phyloP scores from a whole-genome alignment of 2,888 invertebrate genomes.

The Thumatha senex region DNA sequence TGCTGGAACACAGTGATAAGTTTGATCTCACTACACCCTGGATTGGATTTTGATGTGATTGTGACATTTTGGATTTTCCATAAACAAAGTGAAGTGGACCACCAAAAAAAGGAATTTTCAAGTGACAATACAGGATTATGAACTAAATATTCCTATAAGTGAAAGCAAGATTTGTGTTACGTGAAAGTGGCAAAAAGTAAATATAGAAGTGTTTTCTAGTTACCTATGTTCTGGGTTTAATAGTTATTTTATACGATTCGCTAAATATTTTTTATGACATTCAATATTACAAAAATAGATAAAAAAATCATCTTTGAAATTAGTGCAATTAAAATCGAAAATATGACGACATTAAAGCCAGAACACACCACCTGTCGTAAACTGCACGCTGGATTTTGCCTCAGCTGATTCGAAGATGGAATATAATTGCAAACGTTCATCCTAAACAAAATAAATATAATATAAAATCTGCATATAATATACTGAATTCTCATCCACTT shows the following conservation, averaged over 20 bases:
- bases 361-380: conserved; percentile 51
- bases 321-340: conserved; percentile 12
- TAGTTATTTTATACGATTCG: conserved; percentile 43
- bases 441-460: conserved; percentile 27
- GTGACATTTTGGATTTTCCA: conserved; percentile 70
- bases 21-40: conserved; percentile 65
- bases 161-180: conserved; percentile 50
- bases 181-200: conserved; percentile 66
- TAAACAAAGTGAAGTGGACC: conserved; percentile 73
- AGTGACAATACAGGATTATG: conserved; percentile 70
- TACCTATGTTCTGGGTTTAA: conserved; percentile 41
- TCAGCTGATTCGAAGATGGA: conserved; percentile 62
- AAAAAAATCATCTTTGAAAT: background rate
- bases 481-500: background rate
- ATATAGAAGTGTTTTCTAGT: conserved; percentile 52
- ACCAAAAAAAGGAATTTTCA: conserved; percentile 66
- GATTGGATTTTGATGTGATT: conserved; percentile 75
- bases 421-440: conserved; percentile 56
- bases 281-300: background rate
- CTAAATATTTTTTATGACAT: conserved; percentile 9
- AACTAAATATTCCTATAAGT: conserved; percentile 54
- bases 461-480: conserved; percentile 10
- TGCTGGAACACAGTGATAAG: conserved; percentile 88
- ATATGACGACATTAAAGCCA: conserved; percentile 42
- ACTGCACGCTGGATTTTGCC: conserved; percentile 54